Conservation (phyloP, 2,797 vertebrate genomes). For the Pseudocheirus occidentalis region DNA sequence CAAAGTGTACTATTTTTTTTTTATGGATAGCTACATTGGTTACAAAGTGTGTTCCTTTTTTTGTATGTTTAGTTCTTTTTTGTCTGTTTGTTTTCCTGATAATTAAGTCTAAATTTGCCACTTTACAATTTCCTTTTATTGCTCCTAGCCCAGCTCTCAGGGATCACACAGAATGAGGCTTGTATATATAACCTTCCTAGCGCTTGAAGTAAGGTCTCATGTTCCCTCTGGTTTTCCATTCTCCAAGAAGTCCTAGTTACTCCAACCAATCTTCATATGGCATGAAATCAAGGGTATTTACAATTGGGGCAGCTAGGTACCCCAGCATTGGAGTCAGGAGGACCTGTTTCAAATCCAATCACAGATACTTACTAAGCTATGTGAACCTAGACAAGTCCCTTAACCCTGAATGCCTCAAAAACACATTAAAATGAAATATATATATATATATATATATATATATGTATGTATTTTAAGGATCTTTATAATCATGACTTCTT, state of each 20-base stretch:
- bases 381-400: not conserved
- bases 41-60: not conserved
- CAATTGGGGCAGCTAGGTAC: not conserved
- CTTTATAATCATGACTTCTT: not conserved
- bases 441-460: too few species aligned
- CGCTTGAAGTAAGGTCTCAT: not conserved
- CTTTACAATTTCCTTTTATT: not conserved
- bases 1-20: not conserved
- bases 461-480: not conserved
- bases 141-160: not conserved
- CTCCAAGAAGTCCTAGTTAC: not conserved
- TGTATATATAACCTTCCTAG: not conserved
- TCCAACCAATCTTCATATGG: not conserved
- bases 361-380: not conserved
- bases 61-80: not conserved
- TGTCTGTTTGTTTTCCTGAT: not conserved
- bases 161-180: not conserved
- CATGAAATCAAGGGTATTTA: not conserved
- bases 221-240: not conserved
- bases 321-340: not conserved
- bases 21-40: not conserved
- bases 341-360: not conserved
- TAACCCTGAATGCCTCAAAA: not conserved
- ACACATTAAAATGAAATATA: slow-evolving; percentile 33
- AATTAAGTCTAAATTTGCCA: not conserved